Evolutionary conservation across 2,888 invertebrate genomes (phyloP).

Genomic region (Limnephilus auricula): DNA sequence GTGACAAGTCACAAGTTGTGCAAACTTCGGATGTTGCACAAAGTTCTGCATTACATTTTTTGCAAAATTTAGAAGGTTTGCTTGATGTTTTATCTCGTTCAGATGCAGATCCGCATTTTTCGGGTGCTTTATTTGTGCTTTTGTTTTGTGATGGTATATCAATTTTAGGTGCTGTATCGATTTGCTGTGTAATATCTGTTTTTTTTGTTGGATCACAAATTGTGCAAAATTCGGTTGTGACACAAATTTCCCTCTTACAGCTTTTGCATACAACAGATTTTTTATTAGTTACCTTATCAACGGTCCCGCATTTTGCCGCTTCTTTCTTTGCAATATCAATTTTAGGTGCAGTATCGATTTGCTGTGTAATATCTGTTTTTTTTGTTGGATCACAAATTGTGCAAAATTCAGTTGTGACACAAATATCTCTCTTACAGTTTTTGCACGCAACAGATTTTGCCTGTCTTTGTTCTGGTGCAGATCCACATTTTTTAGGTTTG

Average conservation of each 20-base stretch:
- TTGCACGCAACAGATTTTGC: background rate
- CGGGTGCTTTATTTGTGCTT: background rate
- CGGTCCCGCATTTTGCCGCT: background rate
- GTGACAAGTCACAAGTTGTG: background rate
- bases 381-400: background rate
- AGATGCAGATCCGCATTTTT: background rate
- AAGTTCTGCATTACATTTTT: constrained; percentile 27
- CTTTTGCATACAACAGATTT: background rate
- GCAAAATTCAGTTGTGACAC: background rate
- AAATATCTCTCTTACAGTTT: background rate
- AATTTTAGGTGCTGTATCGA: too few species aligned
- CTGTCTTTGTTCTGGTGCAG: background rate
- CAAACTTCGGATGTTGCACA: constrained; percentile 9
- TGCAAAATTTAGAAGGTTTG: background rate
- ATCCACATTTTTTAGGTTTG: background rate
- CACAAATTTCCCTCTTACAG: background rate
- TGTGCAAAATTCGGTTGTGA: background rate
- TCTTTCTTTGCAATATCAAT: background rate
- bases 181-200: too few species aligned
- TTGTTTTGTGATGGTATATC: constrained; percentile 11
- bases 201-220: background rate
- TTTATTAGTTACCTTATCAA: background rate
- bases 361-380: background rate
- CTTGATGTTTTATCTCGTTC: background rate
- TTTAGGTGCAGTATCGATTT: background rate